Base-by-base conservation (phyloP, 2,113 vertebrate species). In the Istiophorus platypterus region DNA sequence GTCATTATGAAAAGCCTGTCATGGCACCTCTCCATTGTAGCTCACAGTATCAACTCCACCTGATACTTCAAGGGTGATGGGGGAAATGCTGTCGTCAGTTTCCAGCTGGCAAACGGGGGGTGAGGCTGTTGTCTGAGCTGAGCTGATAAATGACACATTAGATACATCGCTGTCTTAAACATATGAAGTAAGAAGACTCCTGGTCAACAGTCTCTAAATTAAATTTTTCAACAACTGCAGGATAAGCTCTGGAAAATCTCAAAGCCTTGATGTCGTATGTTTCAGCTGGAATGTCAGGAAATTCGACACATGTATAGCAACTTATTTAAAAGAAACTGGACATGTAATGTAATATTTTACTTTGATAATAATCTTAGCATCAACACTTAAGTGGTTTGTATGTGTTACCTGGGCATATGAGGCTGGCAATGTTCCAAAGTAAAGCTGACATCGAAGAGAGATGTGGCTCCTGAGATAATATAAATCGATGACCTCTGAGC, bases 1-100 rank as follows among this genome's bases (percentile, higher is more conserved):
- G 82, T 86, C 84, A 84, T 85, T 75, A 84, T 89, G 80, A 87
- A 83, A 88, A 82, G 74, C 26, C 76, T 61, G 65, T 80, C 81
- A 49, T 69, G 15, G 82, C 73, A 42, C 49, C 67, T 76, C 45
- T 49, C 68, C 72, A 54, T 31, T 58, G 67, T 62, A 49, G 51
- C 66, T 69, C 66, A 78, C 79, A 24, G 34, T 41, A 62, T 87
- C 80, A 70, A 39, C 51, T 67, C 72, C 29, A 68, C 73, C 58
- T 72, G 71, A 81, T 71, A 74, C 74, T 65, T 84, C 52, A 64
- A 67, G 79, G 72, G 78, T 86, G 88, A 68, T 42, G 78, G 76
- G 67, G 51, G 59, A 72, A 68, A 54, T 18, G 57, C 34, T 29
- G 51, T 6, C 24, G 69, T 66, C 45, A 7, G 54, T 58, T 68